Percentiles rank a stretch among this genome's conserved stretches.
Evolutionary conservation across 1,140 invertebrate genomes (phyloP).

Genomic region (Drosophila oshimai): DNA sequence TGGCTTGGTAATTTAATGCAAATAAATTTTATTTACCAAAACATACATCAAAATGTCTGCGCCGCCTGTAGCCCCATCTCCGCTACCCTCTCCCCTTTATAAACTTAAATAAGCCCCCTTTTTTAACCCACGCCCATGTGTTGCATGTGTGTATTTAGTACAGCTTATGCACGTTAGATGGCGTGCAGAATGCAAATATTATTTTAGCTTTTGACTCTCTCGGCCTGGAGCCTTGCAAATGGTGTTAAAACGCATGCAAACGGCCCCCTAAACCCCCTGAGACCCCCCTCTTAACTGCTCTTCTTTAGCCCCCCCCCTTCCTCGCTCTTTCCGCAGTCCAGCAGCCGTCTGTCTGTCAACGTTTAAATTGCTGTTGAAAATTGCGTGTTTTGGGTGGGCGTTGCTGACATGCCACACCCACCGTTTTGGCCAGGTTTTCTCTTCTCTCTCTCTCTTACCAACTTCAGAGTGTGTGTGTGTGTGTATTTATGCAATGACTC

Average conservation of each 20-base stretch:
- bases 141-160: conserved; percentile 57
- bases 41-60: conserved; percentile 81
- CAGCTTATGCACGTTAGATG: conserved; percentile 69
- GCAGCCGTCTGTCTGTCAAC: conserved; percentile 75
- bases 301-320: not conserved
- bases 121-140: not conserved
- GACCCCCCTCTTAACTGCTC: not conserved
- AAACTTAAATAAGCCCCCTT: not conserved
- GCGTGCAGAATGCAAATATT: conserved; percentile 80
- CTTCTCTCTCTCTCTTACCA: not conserved
- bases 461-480: not conserved
- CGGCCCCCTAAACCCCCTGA: not conserved
- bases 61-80: conserved; percentile 41
- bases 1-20: conserved; percentile 78
- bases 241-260: conserved; percentile 80
- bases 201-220: conserved; percentile 71
- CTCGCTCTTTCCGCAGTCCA: conserved; percentile 10
- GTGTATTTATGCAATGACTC: conserved; percentile 76
- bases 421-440: conserved; percentile 39
- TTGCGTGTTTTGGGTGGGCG: conserved; percentile 76
- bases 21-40: conserved; percentile 81
- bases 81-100: not conserved
- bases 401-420: conserved; percentile 79
- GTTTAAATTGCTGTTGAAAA: conserved; percentile 77
- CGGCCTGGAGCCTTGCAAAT: conserved; percentile 61